Evolutionary conservation across 1,140 invertebrate genomes (phyloP).

Genomic region (Camponotus pennsylvanicus): DNA sequence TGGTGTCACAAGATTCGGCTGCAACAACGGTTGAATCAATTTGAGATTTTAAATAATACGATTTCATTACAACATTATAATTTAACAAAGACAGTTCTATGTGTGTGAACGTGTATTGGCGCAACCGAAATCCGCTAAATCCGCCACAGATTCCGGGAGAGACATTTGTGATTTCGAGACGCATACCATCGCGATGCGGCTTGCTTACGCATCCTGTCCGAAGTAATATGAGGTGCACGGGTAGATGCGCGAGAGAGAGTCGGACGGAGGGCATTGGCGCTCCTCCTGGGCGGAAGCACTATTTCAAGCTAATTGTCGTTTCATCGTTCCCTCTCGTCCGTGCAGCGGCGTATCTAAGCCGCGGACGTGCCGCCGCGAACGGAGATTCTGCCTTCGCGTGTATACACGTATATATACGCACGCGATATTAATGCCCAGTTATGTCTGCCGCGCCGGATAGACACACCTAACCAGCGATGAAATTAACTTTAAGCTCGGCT

Average conservation of each 20-base stretch:
- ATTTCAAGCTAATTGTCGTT: constrained; percentile 81
- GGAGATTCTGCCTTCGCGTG: constrained; percentile 61
- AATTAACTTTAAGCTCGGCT: constrained; percentile 68
- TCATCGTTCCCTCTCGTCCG: constrained; percentile 75
- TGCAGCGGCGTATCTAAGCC: constrained; percentile 63
- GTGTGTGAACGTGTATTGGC: neutral
- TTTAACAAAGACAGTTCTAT: constrained; percentile 1
- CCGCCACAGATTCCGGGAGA: constrained; percentile 10
- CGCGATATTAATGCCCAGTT: constrained; percentile 67
- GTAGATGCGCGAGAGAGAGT: neutral
- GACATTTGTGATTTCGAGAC: constrained; percentile 38
- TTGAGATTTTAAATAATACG: neutral
- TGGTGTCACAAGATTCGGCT: neutral
- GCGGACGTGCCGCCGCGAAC: constrained; percentile 53
- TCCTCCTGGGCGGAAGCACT: constrained; percentile 77
- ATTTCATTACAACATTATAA: constrained; percentile 30
- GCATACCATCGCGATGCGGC: constrained; percentile 23
- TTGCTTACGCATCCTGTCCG: constrained; percentile 59
- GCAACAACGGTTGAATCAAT: neutral
- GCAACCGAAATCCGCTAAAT: constrained; percentile 9
- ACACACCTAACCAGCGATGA: constrained; percentile 70
- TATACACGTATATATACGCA: constrained; percentile 32
- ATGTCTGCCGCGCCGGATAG: constrained; percentile 47
- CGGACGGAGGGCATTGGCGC: constrained; percentile 63
- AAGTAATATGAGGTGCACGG: constrained; percentile 26